Base-by-base conservation (phyloP, 2,888 invertebrate species). In the Matsumyia berberina region DNA sequence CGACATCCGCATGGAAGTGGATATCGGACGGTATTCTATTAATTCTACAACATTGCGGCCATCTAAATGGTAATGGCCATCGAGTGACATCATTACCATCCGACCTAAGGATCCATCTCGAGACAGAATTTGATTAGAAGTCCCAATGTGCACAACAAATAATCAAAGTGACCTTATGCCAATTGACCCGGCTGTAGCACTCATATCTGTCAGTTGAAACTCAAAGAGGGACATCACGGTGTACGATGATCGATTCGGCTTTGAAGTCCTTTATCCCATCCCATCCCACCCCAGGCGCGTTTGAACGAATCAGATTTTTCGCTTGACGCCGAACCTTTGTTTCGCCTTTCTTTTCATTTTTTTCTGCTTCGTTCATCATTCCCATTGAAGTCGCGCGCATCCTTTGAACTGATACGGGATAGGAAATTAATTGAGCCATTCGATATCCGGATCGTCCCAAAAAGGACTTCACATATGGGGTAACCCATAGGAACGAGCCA, bases 341-440 rank as follows among this genome's bases (percentile, higher is more conserved):
- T 24, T 24, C 24, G 24, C 4, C 24, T 4, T 24, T 24, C 24
- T n/a, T n/a, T 11, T 46, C 44, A 12, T 7, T 11, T 44, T 35
- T 15, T 29, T 39, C 11, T 29, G 3, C 12, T 5, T 67, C 42
- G 17, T 19, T 6, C 29, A 4, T 24, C 35, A 7, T 3, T 35
- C 19, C 37, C 42, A 9, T 46, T 15, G 2, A 7, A 19, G 8
- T 39, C 9, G 7, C 19, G 7, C 19, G 7, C 29, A 15, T 46
- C 66, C 53, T 64, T 60, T 44, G 31, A 73, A 53, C 24, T 37
- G 42, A 46, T 17, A 62, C 55, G 66, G 24, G 4, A n/a, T 44
- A 67, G 72, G 46, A 78, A 73, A 78, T 73, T 83, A 83, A 83
- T 83, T 77, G 77, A 83, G 73, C 58, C 46, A 78, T 72, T 77